These are phyloP conservation scores for Corbicula japonica DNA, from an alignment of 2,888 invertebrate species.

Conservation along the genomic window DNA sequence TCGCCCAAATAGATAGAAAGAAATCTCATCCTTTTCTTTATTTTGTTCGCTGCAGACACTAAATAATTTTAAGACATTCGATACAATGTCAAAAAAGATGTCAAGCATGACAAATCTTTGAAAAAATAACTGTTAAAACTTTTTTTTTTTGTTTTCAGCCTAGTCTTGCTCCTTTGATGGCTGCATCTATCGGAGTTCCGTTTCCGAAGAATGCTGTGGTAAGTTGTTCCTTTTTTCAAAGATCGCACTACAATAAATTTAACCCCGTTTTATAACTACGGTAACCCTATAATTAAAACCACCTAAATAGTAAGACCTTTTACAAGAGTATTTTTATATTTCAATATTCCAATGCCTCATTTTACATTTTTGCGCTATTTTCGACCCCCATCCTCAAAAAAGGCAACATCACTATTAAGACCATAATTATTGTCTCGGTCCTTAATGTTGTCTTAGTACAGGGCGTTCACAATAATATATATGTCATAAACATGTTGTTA, in stretches of 20 bases:
- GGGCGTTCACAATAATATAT: no score
- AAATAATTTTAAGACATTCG: no score
- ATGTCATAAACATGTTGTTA: no score
- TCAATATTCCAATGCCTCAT: not conserved
- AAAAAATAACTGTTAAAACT: not conserved
- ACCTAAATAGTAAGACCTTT: not conserved
- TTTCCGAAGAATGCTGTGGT: constrained; percentile 96
- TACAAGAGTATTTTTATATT: not conserved
- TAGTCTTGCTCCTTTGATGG: constrained; percentile 95
- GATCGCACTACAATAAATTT: not conserved
- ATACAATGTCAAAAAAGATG: no score
- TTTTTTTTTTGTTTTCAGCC: constrained; percentile 89
- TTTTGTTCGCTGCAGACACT: no score
- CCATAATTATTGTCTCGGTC: no score
- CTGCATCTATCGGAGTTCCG: constrained; percentile 93
- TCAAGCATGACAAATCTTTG: no score
- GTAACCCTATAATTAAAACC: not conserved
- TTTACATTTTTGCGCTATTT: not conserved
- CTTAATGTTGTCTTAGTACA: no score
- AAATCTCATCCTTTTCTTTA: no score
- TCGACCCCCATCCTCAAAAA: not conserved
- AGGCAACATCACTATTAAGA: not conserved
- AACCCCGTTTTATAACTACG: not conserved
- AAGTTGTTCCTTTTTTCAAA: constrained; percentile 67
- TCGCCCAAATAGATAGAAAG: no score